Conservation (phyloP, 2,113 vertebrate species). For the Cyrtonyx montezumae region DNA sequence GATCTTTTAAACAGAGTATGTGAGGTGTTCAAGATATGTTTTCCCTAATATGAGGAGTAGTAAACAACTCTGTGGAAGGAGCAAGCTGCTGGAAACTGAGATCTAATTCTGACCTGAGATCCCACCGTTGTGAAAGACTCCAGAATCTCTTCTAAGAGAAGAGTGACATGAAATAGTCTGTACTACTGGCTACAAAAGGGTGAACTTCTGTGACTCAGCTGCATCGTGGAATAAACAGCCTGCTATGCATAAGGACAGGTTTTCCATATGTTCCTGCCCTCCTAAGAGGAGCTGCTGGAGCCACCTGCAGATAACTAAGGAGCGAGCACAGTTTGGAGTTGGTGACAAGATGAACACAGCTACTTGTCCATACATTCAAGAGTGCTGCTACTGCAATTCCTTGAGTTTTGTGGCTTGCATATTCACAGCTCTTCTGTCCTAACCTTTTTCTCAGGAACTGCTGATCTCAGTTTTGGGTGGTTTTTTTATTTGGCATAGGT, state of each 20-base stretch:
- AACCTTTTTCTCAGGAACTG: not conserved
- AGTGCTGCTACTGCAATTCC: not conserved
- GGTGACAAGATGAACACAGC: accelerated
- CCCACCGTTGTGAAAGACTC: accelerated
- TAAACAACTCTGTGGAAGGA: not conserved
- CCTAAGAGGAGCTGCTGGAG: not conserved
- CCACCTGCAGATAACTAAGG: not conserved
- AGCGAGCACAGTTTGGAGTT: accelerated
- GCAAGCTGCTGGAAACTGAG: not conserved
- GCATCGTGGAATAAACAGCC: accelerated
- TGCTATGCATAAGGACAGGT: not conserved
- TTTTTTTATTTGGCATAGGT: not conserved
- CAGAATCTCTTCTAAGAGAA: not conserved
- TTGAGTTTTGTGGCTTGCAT: not conserved
- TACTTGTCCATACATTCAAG: accelerated
- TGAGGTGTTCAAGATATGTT: not conserved
- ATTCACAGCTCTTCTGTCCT: not conserved
- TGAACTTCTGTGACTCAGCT: accelerated
- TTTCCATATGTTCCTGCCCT: not conserved
- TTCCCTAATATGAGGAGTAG: not conserved
- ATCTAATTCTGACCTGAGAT: not conserved
- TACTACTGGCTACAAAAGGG: accelerated
- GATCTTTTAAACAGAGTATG: not conserved
- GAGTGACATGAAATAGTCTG: not conserved
- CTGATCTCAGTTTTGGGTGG: too few relatives aligned